A percentile compares a stretch with the other conserved stretches of the same genome.
Evolutionary conservation across 2,797 vertebrate species (phyloP).

Genomic region (Galagoides demidoff): DNA sequence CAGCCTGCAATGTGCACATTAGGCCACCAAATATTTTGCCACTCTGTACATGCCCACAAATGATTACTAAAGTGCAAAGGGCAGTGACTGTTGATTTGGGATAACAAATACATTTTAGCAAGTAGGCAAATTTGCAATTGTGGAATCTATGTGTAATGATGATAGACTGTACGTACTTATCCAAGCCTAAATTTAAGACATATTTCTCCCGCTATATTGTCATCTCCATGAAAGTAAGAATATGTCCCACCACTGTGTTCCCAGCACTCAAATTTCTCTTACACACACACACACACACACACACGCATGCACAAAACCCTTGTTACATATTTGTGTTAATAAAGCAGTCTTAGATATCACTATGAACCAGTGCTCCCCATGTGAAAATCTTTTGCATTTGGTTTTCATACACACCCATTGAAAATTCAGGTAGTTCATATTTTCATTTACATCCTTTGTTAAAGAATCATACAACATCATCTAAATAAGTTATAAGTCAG

Average conservation of each 20-base stretch:
- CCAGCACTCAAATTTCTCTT: not conserved
- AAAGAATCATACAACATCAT: not conserved
- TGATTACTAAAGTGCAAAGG: not conserved
- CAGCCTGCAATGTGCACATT: rapidly evolving
- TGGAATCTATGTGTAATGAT: not conserved
- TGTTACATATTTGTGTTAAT: not conserved
- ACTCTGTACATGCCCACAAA: not conserved
- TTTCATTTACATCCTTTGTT: not conserved
- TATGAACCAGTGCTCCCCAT: not conserved
- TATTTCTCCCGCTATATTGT: not conserved
- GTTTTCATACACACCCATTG: not conserved
- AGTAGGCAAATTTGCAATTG: not conserved
- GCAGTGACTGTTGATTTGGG: not conserved
- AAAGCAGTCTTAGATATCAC: not conserved
- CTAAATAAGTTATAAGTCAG: not conserved
- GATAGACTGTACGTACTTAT: rapidly evolving
- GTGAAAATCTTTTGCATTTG: not conserved
- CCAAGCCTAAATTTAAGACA: not conserved
- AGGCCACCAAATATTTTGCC: not conserved
- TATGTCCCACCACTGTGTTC: not conserved
- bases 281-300: not conserved
- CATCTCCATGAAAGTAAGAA: not conserved
- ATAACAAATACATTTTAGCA: not conserved
- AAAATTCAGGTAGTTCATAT: not conserved
- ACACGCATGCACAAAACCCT: not conserved